A percentile compares a stretch with the other conserved stretches of the same genome.
Conservation (phyloP, 2,888 invertebrate genomes). For the Synanthedon andrenaeformis region DNA sequence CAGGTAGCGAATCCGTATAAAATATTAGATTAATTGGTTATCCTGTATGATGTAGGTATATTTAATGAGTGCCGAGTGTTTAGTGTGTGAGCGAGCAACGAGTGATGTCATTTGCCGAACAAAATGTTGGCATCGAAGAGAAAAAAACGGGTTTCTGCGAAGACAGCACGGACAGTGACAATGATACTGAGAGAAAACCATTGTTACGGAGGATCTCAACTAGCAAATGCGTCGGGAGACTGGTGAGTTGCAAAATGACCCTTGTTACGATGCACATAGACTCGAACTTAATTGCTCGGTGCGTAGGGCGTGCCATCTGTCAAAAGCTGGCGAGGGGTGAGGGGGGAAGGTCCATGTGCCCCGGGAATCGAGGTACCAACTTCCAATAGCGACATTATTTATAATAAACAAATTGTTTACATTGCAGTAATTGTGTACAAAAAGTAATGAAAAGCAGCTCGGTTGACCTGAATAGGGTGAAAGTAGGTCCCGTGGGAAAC, state of each 20-base stretch:
- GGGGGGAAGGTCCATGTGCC: constrained; percentile 41
- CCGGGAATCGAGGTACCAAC: constrained; percentile 19
- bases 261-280: not conserved
- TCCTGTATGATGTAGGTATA: constrained; percentile 64
- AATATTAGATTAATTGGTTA: constrained; percentile 43
- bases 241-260: constrained; percentile 68
- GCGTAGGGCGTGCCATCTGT: constrained; percentile 51
- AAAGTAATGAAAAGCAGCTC: constrained; percentile 6
- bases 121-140: constrained; percentile 31
- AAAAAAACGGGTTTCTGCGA: constrained; percentile 46
- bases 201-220: constrained; percentile 85
- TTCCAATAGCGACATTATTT: constrained; percentile 33
- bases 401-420: constrained; percentile 24
- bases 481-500: constrained; percentile 1
- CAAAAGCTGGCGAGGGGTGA: constrained; percentile 23
- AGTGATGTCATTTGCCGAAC: constrained; percentile 57
- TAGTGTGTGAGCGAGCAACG: constrained; percentile 41
- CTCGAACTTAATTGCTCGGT: not conserved
- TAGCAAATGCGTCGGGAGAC: constrained; percentile 83
- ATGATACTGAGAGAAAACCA: constrained; percentile 82
- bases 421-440: constrained; percentile 23
- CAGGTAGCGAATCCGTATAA: constrained; percentile 43
- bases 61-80: constrained; percentile 46
- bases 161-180: constrained; percentile 81
- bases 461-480: constrained; percentile 7